These are phyloP conservation scores for Hippopotamus amphibius DNA, from an alignment of 2,113 vertebrate species.

Conservation along the genomic window DNA sequence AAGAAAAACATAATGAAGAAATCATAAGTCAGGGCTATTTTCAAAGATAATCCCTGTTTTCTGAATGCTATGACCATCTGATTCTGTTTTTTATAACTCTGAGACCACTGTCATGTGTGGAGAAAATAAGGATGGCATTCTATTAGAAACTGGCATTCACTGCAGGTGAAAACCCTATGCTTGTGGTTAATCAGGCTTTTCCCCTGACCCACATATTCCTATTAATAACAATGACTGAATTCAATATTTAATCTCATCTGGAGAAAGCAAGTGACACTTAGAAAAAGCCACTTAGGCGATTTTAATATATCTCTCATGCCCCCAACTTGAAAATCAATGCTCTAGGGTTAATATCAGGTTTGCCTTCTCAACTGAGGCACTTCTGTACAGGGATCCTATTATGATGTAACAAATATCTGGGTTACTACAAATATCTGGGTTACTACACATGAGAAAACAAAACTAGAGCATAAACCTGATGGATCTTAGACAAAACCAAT, in stretches of 20 bases:
- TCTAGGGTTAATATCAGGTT: neutral
- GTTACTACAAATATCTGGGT: neutral
- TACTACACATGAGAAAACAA: neutral
- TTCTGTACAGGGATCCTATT: neutral
- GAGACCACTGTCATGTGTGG: neutral
- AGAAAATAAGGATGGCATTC: neutral
- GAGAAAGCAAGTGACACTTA: neutral
- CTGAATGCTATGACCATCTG: neutral
- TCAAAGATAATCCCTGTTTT: neutral
- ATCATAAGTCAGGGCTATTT: neutral
- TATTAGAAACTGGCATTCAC: neutral
- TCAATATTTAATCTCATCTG: neutral
- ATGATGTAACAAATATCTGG: neutral
- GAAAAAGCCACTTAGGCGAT: neutral
- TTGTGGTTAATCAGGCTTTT: neutral
- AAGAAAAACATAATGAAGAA: neutral
- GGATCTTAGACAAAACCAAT: neutral
- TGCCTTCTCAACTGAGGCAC: neutral
- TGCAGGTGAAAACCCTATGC: neutral
- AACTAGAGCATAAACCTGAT: neutral
- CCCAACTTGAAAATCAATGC: neutral
- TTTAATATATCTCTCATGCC: neutral
- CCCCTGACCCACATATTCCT: neutral
- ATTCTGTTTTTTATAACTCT: neutral
- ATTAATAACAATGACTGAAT: conserved; percentile 8